Conservation (phyloP, 2,797 vertebrate genomes). For the Pseudomugil tenellus region DNA sequence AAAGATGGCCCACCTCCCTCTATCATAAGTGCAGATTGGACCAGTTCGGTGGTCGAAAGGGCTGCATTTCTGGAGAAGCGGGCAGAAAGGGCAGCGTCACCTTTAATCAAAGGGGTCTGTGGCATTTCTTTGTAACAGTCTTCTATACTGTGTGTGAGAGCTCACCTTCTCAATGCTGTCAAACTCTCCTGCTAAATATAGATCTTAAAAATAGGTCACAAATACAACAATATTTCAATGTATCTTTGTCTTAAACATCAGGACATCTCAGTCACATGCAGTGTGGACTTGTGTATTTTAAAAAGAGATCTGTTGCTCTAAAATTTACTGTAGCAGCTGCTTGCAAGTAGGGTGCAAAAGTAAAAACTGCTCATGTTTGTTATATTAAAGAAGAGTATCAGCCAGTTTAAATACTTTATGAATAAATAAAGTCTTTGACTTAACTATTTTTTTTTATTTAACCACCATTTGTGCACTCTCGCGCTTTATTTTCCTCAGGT, state of each 20-base stretch:
- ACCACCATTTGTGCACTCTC: conserved; percentile 3
- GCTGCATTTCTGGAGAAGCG: conserved; percentile 68
- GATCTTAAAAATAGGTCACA: background rate
- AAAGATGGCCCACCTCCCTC: conserved; percentile 31
- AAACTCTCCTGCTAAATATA: background rate
- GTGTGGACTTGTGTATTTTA: too few species aligned
- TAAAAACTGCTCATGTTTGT: background rate
- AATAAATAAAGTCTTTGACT: background rate
- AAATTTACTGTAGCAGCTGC: too few species aligned
- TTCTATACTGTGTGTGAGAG: background rate
- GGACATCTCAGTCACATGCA: too few species aligned
- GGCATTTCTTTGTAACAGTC: conserved; percentile 37
- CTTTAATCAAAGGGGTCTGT: conserved; percentile 72
- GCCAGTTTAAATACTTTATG: background rate
- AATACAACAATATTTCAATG: too few species aligned
- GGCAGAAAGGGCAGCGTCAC: conserved; percentile 51
- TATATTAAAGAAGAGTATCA: background rate
- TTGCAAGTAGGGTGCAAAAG: too few species aligned
- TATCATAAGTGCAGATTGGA: conserved; percentile 45
- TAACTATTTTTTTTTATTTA: background rate
- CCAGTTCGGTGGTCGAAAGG: conserved; percentile 57
- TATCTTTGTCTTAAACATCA: too few species aligned
- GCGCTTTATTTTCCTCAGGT: conserved; percentile 52
- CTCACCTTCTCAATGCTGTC: background rate
- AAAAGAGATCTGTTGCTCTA: too few species aligned